Conservation (phyloP, 1,140 invertebrate species). For the Cryptotermes secundus region DNA sequence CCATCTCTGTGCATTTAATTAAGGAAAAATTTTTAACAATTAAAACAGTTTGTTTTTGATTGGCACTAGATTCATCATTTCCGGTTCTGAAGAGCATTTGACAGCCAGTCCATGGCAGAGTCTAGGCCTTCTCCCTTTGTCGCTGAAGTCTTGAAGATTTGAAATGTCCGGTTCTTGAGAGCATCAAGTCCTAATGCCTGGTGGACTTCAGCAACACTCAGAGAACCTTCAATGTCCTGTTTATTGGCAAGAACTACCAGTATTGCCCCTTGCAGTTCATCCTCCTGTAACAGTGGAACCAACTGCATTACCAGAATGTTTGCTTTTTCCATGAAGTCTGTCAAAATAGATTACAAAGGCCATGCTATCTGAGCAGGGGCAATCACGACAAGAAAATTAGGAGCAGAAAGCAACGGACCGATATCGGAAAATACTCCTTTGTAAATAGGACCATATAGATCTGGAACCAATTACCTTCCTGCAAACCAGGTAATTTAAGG, state of each 20-base stretch:
- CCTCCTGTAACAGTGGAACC: conserved; percentile 68
- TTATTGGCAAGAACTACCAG: conserved; percentile 99
- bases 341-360: too few relatives aligned
- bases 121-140: conserved; percentile 98
- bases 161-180: conserved; percentile 95
- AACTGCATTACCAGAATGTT: not conserved
- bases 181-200: conserved; percentile 92
- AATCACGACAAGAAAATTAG: too few relatives aligned
- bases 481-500: too few relatives aligned
- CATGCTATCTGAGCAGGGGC: too few relatives aligned
- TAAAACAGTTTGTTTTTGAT: not conserved
- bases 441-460: too few relatives aligned
- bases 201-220: conserved; percentile 95
- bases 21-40: not conserved
- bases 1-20: not conserved
- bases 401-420: too few relatives aligned
- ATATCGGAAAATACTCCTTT: too few relatives aligned
- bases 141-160: conserved; percentile 99
- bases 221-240: conserved; percentile 96
- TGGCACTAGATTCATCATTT: conserved; percentile 62
- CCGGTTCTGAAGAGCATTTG: conserved; percentile 81
- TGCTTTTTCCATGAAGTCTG: too few relatives aligned
- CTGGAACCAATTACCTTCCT: too few relatives aligned
- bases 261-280: conserved; percentile 93
- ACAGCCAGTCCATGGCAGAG: conserved; percentile 98